These are phyloP conservation scores for human (Homo sapiens) DNA, from an alignment of 2,113 vertebrate species.

Conservation along the genomic window GRCh38 chr3:145680501-145681000, in stretches of 20 bases:
- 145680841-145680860: not conserved
- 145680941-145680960: not conserved
- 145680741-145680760: not conserved
- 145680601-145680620: not conserved
- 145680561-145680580: not conserved
- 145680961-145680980: not conserved
- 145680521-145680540: not conserved
- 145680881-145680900: not conserved
- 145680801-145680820: not conserved
- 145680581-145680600: not conserved
- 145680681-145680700: not conserved
- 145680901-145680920: not conserved
- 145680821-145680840: not conserved
- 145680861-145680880: not conserved
- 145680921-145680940: not conserved
- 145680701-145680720: not conserved
- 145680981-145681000: not conserved
- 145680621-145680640: not conserved
- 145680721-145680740: not conserved
- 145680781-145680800: not conserved
- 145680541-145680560: not conserved
- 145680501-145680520: not conserved
- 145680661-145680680: not conserved
- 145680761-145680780: not conserved
- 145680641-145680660: not conserved